Evolutionary conservation across 2,888 invertebrate genomes (phyloP).

Genomic region (Auanema freiburgensis): DNA sequence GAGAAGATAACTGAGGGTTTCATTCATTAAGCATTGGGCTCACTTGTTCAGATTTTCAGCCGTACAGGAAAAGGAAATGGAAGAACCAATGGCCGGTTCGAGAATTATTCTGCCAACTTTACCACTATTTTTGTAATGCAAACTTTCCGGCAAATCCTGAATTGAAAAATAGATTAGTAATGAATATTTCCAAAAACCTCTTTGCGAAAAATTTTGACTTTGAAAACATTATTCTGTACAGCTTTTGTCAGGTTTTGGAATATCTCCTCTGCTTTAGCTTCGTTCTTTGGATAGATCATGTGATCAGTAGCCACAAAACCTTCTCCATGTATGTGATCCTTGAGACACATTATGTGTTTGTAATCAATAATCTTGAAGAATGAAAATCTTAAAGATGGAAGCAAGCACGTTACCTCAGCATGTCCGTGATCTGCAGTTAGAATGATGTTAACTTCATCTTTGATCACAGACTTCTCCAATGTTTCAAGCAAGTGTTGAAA

Average conservation of each 20-base stretch:
- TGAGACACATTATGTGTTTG: constrained; percentile 46
- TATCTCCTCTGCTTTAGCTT: constrained; percentile 18
- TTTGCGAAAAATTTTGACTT: constrained; percentile 40
- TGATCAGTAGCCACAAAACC: constrained; percentile 45
- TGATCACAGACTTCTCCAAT: constrained; percentile 40
- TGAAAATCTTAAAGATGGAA: not conserved
- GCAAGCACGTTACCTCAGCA: constrained; percentile 37
- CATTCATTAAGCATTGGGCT: not conserved
- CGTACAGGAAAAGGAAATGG: constrained; percentile 40
- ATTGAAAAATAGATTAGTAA: not conserved
- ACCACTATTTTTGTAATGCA: constrained; percentile 72
- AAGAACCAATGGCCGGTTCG: constrained; percentile 65
- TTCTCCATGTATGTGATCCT: constrained; percentile 34
- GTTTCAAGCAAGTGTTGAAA: constrained; percentile 64
- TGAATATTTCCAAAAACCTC: constrained; percentile 9
- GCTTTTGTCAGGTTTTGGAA: constrained; percentile 38
- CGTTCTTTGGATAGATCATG: constrained; percentile 51
- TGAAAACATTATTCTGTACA: constrained; percentile 25
- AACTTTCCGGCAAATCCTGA: constrained; percentile 71
- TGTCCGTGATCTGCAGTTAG: constrained; percentile 68
- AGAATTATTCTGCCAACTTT: constrained; percentile 67
- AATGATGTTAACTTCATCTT: constrained; percentile 65
- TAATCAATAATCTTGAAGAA: constrained; percentile 28
- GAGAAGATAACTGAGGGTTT: not conserved
- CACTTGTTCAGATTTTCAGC: constrained; percentile 28